Base-by-base conservation (phyloP, 2,888 invertebrate genomes). In the Seladonia tumulorum region DNA sequence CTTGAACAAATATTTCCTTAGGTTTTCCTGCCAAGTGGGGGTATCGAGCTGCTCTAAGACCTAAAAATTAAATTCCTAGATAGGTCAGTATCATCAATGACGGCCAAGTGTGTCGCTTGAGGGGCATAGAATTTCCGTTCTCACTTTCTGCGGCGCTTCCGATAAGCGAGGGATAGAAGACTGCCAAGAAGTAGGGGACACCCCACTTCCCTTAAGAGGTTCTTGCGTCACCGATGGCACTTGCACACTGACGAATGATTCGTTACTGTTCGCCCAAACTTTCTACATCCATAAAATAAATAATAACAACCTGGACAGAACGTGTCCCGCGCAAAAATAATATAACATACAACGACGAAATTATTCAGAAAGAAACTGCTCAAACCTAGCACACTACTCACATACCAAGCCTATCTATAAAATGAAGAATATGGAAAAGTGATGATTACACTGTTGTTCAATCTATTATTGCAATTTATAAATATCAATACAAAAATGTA, bases 51-150 rank as follows among this genome's bases (percentile, higher is more conserved):
- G 14, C n/a, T n/a, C n/a, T n/a, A 12, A 57, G 57, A n/a, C 57
- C 57, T 57, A 39, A 35, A 66, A 29, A 35, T 29, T 35, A 29
- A 66, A 39, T 66, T 66, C 8, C 39, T 22, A 66, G 66, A 66
- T 66, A 66, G 66, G 66, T 66, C 35, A 35, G 66, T 35, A 66
- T 66, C 66, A 39, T 66, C 66, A 66, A 66, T 66, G 66, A 39
- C 22, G 35, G 35, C 29, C 35, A 35, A 66, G 66, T 66, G 66
- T 66, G 66, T 35, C 66, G 66, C 66, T 66, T 66, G 66, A 66
- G 66, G 66, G 66, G 66, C 66, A 66, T 66, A 29, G 66, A 66
- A 66, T 66, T 66, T 39, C 66, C 35, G 18, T 66, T 66, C 66
- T 66, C 66, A 35, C 35, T 66, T 18, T 35, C 35, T 35, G 35